phyloP scores from a whole-genome alignment of 1,140 invertebrate genomes.

The Anastrepha ludens region DNA sequence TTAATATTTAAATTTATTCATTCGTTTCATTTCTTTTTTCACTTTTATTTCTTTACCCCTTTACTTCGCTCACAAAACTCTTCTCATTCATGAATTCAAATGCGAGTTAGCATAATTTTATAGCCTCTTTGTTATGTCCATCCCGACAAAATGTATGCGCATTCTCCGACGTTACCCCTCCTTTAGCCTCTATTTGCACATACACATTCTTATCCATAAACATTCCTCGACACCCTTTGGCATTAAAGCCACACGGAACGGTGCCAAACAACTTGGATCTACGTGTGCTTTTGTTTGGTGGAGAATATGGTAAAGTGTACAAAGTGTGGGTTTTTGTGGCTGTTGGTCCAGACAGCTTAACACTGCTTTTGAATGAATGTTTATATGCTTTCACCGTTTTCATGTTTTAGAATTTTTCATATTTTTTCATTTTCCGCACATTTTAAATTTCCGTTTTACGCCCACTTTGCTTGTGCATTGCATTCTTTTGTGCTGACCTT shows the following conservation, averaged over 20 bases:
- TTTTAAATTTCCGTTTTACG: neutral
- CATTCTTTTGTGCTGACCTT: neutral
- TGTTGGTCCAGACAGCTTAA: slow-evolving; percentile 7
- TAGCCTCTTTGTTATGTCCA: neutral
- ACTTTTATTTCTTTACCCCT: no score
- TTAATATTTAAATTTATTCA: no score
- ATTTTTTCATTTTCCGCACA: neutral
- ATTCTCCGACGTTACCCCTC: no score
- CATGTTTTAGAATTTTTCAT: neutral
- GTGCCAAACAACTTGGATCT: neutral
- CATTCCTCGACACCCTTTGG: neutral
- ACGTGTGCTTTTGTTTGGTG: neutral
- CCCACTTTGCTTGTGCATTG: neutral
- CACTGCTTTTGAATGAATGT: neutral
- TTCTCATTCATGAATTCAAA: neutral
- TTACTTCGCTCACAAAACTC: no score
- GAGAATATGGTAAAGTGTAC: neutral
- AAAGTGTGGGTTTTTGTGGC: neutral
- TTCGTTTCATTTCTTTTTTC: no score
- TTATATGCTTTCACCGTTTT: neutral
- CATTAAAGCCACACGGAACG: neutral
- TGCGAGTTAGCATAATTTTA: slow-evolving; percentile 29
- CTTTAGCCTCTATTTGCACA: neutral
- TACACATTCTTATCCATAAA: neutral
- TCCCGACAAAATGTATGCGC: neutral